phyloP scores from a whole-genome alignment of 2,888 invertebrate genomes.

The Cheilosia pagana region DNA sequence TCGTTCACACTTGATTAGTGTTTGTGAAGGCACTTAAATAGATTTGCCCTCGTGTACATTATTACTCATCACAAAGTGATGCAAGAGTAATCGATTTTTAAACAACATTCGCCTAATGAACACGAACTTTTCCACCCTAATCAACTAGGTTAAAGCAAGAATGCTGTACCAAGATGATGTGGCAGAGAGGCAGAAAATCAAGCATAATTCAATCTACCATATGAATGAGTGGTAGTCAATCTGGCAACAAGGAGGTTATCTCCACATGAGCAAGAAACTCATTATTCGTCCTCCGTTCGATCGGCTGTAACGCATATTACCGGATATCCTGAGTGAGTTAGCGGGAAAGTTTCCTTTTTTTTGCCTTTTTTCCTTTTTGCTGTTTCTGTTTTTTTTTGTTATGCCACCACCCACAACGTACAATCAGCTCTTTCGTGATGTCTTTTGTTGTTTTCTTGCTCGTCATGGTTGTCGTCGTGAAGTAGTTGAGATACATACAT shows the following conservation, averaged over 20 bases:
- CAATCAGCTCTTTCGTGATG: neutral
- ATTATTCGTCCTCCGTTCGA: slow-evolving; percentile 33
- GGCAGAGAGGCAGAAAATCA: slow-evolving; percentile 20
- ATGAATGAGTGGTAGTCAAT: slow-evolving; percentile 61
- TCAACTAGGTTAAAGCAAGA: slow-evolving; percentile 47
- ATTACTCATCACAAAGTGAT: slow-evolving; percentile 26
- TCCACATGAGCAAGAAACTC: slow-evolving; percentile 28
- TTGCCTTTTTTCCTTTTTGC: neutral
- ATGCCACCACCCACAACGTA: neutral
- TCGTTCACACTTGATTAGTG: slow-evolving; percentile 36
- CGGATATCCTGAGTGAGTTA: slow-evolving; percentile 33
- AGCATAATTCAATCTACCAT: slow-evolving; percentile 59
- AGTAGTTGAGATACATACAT: neutral
- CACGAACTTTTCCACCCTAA: slow-evolving; percentile 33
- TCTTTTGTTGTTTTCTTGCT: neutral
- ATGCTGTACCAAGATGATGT: neutral
- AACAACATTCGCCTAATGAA: slow-evolving; percentile 41
- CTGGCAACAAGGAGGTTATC: slow-evolving; percentile 43
- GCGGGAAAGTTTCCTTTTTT: slow-evolving; percentile 26
- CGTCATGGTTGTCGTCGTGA: neutral
- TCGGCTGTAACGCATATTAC: slow-evolving; percentile 31
- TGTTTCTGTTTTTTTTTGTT: neutral
- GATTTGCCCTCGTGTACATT: neutral
- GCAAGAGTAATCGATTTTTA: slow-evolving; percentile 52
- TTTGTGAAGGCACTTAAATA: slow-evolving; percentile 14